Evolutionary conservation across 2,888 invertebrate species (phyloP).

Genomic region (Protonemura montana): DNA sequence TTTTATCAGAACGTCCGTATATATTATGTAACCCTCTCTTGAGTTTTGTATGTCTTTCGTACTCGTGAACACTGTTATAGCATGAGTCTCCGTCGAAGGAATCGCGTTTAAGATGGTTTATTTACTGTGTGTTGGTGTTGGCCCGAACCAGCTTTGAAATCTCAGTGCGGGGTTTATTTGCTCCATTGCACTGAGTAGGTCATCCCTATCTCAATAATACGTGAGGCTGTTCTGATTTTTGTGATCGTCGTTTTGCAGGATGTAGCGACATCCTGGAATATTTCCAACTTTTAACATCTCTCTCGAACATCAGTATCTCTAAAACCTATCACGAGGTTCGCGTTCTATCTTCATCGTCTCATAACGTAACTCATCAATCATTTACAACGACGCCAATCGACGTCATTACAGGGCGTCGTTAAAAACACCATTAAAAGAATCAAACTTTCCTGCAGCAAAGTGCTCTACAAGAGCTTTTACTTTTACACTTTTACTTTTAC

Average conservation of each 20-base stretch:
- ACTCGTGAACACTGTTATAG: background rate
- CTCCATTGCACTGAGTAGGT: background rate
- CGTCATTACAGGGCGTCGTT: background rate
- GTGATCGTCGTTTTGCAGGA: background rate
- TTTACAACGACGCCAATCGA: background rate
- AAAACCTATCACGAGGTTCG: background rate
- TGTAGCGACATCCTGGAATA: background rate
- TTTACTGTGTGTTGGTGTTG: background rate
- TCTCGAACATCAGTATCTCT: background rate
- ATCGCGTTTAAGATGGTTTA: background rate
- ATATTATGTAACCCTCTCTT: background rate
- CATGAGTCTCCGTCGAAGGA: background rate
- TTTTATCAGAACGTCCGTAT: background rate
- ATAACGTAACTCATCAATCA: background rate
- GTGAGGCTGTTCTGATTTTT: background rate
- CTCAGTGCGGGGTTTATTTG: background rate
- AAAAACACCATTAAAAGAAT: slow-evolving; percentile 12
- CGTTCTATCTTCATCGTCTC: background rate
- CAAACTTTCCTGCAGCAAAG: background rate
- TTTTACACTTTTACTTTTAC: background rate
- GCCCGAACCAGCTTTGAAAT: background rate
- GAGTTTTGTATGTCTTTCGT: background rate
- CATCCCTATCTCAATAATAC: background rate
- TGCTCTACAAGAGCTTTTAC: background rate
- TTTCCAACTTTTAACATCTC: background rate